phyloP scores from a whole-genome alignment of 2,797 vertebrate species.

The Tenualosa ilisha region DNA sequence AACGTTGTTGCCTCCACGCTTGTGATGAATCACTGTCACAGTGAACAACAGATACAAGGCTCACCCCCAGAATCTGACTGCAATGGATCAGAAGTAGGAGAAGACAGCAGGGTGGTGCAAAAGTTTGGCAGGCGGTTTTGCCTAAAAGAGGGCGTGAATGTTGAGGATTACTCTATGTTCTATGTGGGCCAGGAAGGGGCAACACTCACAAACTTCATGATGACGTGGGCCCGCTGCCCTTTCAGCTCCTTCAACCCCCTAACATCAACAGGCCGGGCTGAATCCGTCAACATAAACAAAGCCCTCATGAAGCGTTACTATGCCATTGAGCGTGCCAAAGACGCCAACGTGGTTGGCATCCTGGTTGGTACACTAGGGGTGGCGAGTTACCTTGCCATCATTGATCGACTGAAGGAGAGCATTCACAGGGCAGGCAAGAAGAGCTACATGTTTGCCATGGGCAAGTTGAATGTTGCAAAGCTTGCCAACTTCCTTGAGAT shows the following conservation, averaged over 20 bases:
- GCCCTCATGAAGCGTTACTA: slow-evolving; percentile 89
- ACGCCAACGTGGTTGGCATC: slow-evolving; percentile 89
- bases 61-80: neutral
- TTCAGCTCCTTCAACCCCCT: slow-evolving; percentile 85
- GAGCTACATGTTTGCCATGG: slow-evolving; percentile 90
- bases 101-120: slow-evolving; percentile 43
- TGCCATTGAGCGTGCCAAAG: slow-evolving; percentile 88
- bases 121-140: slow-evolving; percentile 74
- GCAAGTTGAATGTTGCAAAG: slow-evolving; percentile 91
- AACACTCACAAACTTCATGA: slow-evolving; percentile 84
- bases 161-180: slow-evolving; percentile 72
- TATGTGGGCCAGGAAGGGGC: slow-evolving; percentile 79
- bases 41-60: slow-evolving; percentile 44
- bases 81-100: slow-evolving; percentile 30
- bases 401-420: slow-evolving; percentile 82
- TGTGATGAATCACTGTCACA: slow-evolving; percentile 59
- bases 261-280: slow-evolving; percentile 67
- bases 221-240: slow-evolving; percentile 84
- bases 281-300: slow-evolving; percentile 78
- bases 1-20: slow-evolving; percentile 69
- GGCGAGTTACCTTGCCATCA: slow-evolving; percentile 77
- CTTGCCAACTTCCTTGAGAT: slow-evolving; percentile 95
- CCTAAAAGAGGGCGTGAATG: slow-evolving; percentile 55
- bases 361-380: slow-evolving; percentile 90
- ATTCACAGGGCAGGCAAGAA: slow-evolving; percentile 85